Base-by-base conservation (phyloP, 2,113 vertebrate species). In the Ramphastos sulfuratus region DNA sequence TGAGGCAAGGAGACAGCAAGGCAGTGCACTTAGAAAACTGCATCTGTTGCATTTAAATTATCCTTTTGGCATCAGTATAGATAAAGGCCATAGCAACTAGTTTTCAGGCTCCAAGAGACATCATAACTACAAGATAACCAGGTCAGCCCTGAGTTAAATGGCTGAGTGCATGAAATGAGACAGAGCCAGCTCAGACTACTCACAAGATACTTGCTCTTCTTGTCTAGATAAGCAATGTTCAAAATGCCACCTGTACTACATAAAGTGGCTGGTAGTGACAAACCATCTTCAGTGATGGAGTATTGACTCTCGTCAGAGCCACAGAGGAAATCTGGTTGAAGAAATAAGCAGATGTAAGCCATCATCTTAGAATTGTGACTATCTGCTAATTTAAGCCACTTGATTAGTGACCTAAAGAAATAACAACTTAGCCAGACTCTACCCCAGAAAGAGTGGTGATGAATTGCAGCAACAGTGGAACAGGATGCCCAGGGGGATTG, bases 141-240 rank as follows among this genome's bases (percentile, higher is more conserved):
- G 33, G 58, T 50, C 14, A 81, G 3, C 42, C 12, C 56, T 12
- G 24, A 61, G 24, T 75, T 74, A 75, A 86, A 58, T 37, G 19
- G 4, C 23, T 35, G 12, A 63, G 14, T 14, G n/a, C 8, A 13
- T 28, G 19, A 84, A 85, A 76, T 5, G 66, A 55, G 71, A 44
- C 14, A 78, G 33, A 75, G 30, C 15, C 28, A 70, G 44, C 17
- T 64, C 72, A 67, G 56, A 44, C 52, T 64, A 17, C 21, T 76
- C 33, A 79, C 21, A 44, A n/a, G 65, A 55, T 6, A 60, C 9
- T 6, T 71, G 15, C 16, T 71, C 5, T 30, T 77, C 63, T 12
- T 37, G 20, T 11, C 24, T 59, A 7, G 9, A 27, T 39, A 55
- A 71, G 10, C 24, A 64, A 4, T 0, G 0, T 27, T 61, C 48